Evolutionary conservation across 2,797 vertebrate species (phyloP).

Genomic region (Anguilla pacifica): DNA sequence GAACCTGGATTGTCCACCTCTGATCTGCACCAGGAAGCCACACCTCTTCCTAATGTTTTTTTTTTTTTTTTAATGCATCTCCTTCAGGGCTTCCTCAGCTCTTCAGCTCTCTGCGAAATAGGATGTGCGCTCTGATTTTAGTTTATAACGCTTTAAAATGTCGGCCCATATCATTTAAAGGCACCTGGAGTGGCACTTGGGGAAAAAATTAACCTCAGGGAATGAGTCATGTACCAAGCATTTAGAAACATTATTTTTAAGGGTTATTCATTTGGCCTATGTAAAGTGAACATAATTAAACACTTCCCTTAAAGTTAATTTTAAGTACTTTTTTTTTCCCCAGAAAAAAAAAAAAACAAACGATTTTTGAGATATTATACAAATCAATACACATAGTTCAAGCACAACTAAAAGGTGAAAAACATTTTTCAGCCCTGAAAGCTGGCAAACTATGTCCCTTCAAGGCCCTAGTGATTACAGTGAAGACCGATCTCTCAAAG

Average conservation of each 20-base stretch:
- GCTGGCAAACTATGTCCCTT: background rate
- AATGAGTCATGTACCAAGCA: background rate
- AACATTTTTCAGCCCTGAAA: background rate
- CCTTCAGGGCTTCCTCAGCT: background rate
- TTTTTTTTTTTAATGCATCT: background rate
- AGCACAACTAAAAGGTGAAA: background rate
- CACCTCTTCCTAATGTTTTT: background rate
- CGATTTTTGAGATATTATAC: background rate
- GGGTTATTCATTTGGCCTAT: background rate
- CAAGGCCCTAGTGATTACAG: background rate
- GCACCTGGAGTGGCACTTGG: background rate
- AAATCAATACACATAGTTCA: background rate
- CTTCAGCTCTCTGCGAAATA: background rate
- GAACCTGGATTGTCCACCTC: too few relatives aligned
- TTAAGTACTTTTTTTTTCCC: background rate
- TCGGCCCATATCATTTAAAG: background rate
- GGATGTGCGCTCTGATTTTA: background rate
- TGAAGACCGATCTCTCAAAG: background rate
- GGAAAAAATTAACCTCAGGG: background rate
- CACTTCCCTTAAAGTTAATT: background rate
- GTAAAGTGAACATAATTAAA: background rate
- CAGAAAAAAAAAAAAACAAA: background rate
- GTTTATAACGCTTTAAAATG: background rate
- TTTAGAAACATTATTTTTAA: background rate
- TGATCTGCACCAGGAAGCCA: background rate